Base-by-base conservation (phyloP, 2,113 vertebrate genomes). In the Calyptomena viridis region DNA sequence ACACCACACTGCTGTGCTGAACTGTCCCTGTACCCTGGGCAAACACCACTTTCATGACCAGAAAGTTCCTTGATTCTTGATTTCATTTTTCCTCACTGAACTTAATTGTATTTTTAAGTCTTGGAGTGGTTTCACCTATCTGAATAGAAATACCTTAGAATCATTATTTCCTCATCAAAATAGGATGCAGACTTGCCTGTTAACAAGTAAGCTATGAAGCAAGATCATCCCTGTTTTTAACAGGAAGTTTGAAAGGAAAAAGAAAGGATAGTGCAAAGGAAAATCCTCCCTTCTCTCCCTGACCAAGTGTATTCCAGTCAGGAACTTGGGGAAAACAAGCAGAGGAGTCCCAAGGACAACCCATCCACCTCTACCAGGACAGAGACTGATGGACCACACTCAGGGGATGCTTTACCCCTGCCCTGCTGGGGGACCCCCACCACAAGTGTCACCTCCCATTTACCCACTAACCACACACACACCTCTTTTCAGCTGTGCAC, bases 1-100 rank as follows among this genome's bases (percentile, higher is more conserved):
- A 1, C 7, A 11, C 35, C 1, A 0, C 0, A 4, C 9, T 1
- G 0, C 22, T 3, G 12, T 13, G 16, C 33, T 25, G 47, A 77
- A 73, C 39, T 55, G 64, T 17, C 19, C 1, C 42, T 11, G 8
- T 27, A 30, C 22, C 21, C 18, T 11, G 6, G n/a, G 27, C 46
- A 40, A 42, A 56, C 63, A 31, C 11, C 25, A 8, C 4, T 18
- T 20, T 27, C 8, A 31, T 23, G 20, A 30, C n/a, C n/a, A 28
- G 21, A 76, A 21, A 76, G 4, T 16, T 47, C 40, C 46, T 85
- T 23, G 16, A 4, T 40, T 18, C 35, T 59, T 44, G 4, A 8
- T 60, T 82, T 53, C 33, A 33, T 37, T 53, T 76, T 50, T 27
- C 55, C 33, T 20, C 44, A 3, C 33, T 3, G 5, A 63, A 59